Evolutionary conservation across 2,113 vertebrate species (phyloP).

Genomic region (Lagopus muta): DNA sequence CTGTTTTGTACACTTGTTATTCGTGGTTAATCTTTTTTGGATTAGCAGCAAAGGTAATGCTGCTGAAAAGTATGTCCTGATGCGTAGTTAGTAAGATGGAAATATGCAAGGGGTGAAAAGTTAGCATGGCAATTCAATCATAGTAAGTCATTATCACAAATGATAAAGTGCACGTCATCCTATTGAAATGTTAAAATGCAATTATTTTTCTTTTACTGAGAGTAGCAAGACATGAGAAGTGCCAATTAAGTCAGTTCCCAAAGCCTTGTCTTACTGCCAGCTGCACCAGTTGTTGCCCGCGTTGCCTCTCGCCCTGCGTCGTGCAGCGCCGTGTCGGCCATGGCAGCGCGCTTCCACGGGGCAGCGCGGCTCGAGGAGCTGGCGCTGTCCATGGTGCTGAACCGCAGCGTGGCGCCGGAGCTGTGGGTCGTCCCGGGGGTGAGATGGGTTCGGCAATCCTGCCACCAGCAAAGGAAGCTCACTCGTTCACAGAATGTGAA

Average conservation of each 20-base stretch:
- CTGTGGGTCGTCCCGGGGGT: rapidly evolving
- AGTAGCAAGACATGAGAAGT: rapidly evolving
- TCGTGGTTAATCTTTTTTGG: not conserved
- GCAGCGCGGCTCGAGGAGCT: too few species aligned
- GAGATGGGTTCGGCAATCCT: rapidly evolving
- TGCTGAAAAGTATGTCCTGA: not conserved
- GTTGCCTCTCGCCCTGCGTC: rapidly evolving
- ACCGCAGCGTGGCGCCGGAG: rapidly evolving
- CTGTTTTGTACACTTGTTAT: not conserved
- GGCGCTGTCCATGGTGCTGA: slow-evolving; percentile 46
- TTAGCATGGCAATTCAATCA: not conserved
- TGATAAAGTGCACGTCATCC: rapidly evolving
- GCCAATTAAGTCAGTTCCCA: not conserved
- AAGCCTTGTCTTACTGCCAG: not conserved
- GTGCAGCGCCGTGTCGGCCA: not conserved
- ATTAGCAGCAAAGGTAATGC: not conserved
- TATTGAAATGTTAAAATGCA: too few species aligned
- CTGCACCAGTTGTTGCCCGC: too few species aligned
- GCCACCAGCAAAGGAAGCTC: rapidly evolving
- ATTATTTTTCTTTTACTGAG: not conserved
- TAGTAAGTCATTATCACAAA: not conserved
- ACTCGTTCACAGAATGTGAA: rapidly evolving
- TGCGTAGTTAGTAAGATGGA: not conserved
- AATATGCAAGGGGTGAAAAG: not conserved
- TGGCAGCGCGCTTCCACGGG: too few species aligned